phyloP scores from a whole-genome alignment of 2,888 invertebrate species.

The Temnothorax unifasciatus region DNA sequence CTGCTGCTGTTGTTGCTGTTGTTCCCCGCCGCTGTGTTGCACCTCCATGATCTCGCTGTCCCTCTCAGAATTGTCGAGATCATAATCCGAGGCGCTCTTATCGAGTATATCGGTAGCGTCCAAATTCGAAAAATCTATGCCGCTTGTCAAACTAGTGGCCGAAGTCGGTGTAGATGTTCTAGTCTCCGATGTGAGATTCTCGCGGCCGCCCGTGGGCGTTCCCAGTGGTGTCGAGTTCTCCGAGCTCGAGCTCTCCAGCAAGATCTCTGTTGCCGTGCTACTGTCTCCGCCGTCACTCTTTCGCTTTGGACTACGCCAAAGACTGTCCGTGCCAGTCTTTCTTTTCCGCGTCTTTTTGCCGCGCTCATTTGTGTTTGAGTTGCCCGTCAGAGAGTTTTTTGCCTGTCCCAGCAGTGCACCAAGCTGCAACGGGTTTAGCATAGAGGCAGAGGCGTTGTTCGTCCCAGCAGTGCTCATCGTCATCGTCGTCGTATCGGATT shows the following conservation, averaged over 20 bases:
- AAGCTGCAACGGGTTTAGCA: conserved; percentile 84
- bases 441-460: conserved; percentile 71
- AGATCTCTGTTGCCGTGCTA: conserved; percentile 85
- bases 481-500: conserved; percentile 83
- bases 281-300: conserved; percentile 87
- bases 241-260: conserved; percentile 89
- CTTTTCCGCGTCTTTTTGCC: conserved; percentile 88
- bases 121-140: conserved; percentile 89
- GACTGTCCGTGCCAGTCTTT: conserved; percentile 88
- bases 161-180: conserved; percentile 87
- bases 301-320: conserved; percentile 89
- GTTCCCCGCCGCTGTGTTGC: conserved; percentile 81
- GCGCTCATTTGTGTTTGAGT: conserved; percentile 85
- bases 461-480: conserved; percentile 9
- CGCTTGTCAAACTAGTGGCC: conserved; percentile 78
- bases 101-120: conserved; percentile 89
- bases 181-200: conserved; percentile 85
- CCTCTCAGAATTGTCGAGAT: conserved; percentile 84
- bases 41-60: conserved; percentile 88
- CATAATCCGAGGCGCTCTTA: conserved; percentile 88
- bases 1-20: conserved; percentile 12
- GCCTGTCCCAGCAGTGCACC: conserved; percentile 82
- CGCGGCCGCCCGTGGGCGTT: conserved; percentile 86
- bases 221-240: conserved; percentile 88
- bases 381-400: conserved; percentile 77